phyloP scores from a whole-genome alignment of 1,140 invertebrate genomes.

The Reticulitermes speratus region DNA sequence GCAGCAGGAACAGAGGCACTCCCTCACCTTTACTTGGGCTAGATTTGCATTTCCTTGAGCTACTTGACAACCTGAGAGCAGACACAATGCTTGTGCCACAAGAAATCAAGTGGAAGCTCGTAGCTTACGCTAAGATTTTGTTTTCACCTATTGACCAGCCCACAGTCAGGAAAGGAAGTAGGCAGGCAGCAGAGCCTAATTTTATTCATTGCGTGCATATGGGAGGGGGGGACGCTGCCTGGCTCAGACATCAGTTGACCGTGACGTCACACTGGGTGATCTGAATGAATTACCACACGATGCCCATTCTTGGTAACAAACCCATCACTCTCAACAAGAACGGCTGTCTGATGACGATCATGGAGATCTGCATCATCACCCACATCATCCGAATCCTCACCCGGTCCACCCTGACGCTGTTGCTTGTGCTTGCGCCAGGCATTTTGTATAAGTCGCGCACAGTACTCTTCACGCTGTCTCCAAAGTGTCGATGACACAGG shows the following conservation, averaged over 20 bases:
- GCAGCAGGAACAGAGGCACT: no score
- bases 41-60: no score
- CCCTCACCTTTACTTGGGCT: no score
- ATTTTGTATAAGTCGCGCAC: conserved; percentile 90
- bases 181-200: conserved; percentile 11
- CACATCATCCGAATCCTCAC: conserved; percentile 39
- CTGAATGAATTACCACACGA: conserved; percentile 84
- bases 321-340: conserved; percentile 78
- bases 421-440: conserved; percentile 87
- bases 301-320: conserved; percentile 80
- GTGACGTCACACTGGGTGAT: conserved; percentile 76
- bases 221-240: conserved; percentile 58
- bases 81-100: no score
- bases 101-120: no score
- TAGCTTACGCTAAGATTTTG: no score
- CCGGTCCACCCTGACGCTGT: conserved; percentile 53
- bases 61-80: no score
- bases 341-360: conserved; percentile 65
- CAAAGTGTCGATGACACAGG: conserved; percentile 90
- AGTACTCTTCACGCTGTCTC: conserved; percentile 94
- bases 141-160: no score
- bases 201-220: conserved; percentile 24
- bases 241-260: conserved; percentile 77
- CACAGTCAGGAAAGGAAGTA: no score
- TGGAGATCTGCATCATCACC: conserved; percentile 39